Evolutionary conservation across 2,797 vertebrate species (phyloP).

Genomic region (Todus mexicanus): DNA sequence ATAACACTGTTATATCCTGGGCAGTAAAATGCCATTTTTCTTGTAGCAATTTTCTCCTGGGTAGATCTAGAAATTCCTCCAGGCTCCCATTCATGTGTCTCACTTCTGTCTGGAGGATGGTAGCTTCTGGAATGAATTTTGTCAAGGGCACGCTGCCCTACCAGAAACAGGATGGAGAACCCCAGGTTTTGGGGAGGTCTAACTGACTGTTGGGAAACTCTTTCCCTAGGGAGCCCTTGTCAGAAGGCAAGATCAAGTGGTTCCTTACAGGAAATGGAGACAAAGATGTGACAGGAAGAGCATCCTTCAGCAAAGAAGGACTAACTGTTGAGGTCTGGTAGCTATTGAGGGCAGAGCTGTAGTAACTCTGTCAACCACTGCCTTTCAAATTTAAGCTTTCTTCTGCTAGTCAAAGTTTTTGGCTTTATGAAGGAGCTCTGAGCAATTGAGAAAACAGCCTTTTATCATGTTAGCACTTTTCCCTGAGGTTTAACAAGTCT

Average conservation of each 20-base stretch:
- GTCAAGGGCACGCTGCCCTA: background rate
- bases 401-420: background rate
- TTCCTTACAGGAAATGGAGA: background rate
- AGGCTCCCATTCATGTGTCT: fast-evolving
- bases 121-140: background rate
- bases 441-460: background rate
- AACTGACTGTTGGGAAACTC: background rate
- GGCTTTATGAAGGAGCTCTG: background rate
- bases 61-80: background rate
- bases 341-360: background rate
- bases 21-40: background rate
- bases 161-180: background rate
- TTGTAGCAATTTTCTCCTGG: background rate
- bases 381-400: background rate
- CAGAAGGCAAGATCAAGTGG: background rate
- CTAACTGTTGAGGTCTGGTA: background rate
- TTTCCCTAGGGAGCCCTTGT: background rate
- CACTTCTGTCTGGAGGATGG: background rate
- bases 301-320: background rate
- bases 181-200: background rate
- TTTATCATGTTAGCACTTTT: background rate
- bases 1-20: background rate
- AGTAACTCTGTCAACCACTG: background rate
- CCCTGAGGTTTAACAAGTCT: background rate
- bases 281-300: background rate